Base-by-base conservation (phyloP, 2,797 vertebrate genomes). In the Crotalus adamanteus region DNA sequence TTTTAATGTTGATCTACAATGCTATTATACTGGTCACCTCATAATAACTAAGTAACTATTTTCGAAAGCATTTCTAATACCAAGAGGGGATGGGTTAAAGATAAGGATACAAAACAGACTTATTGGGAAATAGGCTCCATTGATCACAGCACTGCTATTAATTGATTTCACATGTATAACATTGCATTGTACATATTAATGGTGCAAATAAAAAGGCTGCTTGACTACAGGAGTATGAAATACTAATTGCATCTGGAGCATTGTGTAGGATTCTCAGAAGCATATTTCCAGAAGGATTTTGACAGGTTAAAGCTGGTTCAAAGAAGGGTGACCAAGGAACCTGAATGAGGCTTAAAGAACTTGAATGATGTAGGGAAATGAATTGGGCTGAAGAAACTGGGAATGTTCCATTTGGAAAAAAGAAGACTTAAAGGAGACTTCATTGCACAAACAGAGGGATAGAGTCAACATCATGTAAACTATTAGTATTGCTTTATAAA, bases 11-110 rank as follows among this genome's bases (percentile, higher is more conserved):
- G 2, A 87, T 28, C 91, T 93, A 93, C 3, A 0, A 31, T 86
- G 7, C 28, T 95, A 73, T 14, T 78, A 28, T 94, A 37, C 11
- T 55, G 13, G 92, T 14, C 55, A 88, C 60, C 92, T 63, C 91
- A 13, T 42, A 91, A 53, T 25, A 91, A 2, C 12, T 31, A 28
- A 53, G 6, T 25, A 87, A 5, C 61, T 31, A 56, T 53, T 88
- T 57, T 65, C 22, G 89, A 85, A 95, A 93, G 9, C 88, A 83
- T 13, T 20, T 63, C 31, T 28, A 47, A 25, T 4, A 51, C 25
- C 37, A 61, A 61, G 47, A 87, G 25, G 22, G 86, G 37, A 11
- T 31, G 7, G 26, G 22, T 12, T 90, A 55, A 26, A 86, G 61
- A 63, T 55, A 88, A 93, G 53, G 57, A 8, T n/a, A 65, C 26